Evolutionary conservation across 2,888 invertebrate genomes (phyloP).

Genomic region (Metallyticus violacea): DNA sequence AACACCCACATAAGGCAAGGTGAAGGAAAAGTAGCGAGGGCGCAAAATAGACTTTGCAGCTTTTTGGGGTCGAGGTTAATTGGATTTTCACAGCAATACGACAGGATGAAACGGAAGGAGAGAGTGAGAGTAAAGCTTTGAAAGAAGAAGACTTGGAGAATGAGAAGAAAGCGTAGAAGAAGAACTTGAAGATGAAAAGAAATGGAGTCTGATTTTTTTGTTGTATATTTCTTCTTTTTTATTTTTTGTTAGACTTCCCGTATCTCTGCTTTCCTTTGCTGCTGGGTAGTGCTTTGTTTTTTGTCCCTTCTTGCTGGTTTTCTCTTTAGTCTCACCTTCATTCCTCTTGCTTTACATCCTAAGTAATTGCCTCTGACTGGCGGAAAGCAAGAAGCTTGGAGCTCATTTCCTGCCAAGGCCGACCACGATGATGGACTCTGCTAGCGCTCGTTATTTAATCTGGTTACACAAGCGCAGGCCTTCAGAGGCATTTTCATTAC

Average conservation of each 20-base stretch:
- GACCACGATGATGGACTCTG: not conserved
- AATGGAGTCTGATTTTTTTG: not conserved
- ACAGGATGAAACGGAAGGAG: constrained; percentile 11
- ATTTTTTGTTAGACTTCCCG: not conserved
- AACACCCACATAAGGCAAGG: not conserved
- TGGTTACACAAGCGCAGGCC: not conserved
- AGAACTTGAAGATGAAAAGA: constrained; percentile 6
- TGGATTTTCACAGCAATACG: constrained; percentile 27
- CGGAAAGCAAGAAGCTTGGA: not conserved
- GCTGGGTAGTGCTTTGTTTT: not conserved
- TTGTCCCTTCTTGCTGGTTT: not conserved
- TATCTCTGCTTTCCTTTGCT: not conserved
- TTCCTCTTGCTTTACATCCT: not conserved
- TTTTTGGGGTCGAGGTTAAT: constrained; percentile 26
- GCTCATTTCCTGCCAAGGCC: not conserved
- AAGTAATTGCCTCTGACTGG: not conserved
- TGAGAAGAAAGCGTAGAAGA: not conserved
- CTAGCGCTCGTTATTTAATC: not conserved
- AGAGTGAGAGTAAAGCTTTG: not conserved
- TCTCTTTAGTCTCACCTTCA: not conserved
- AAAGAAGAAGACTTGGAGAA: not conserved
- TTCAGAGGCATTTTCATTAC: not conserved
- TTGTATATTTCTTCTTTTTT: not conserved
- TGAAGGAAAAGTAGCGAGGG: not conserved
- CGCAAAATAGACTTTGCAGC: constrained; percentile 19